phyloP scores from a whole-genome alignment of 2,113 vertebrate genomes.

The Mus musculus region GRCm39 chr8:120844501-120845000 shows the following conservation, averaged over 20 bases:
- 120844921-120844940: not conserved
- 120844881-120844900: not conserved
- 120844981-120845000: not conserved
- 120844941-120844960: not conserved
- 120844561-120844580: not conserved
- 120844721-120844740: not conserved
- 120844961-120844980: not conserved
- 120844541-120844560: not conserved
- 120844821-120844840: not conserved
- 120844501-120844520: not conserved
- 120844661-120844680: not conserved
- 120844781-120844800: not conserved
- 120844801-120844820: not conserved
- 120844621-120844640: not conserved
- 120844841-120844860: not conserved
- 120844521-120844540: not conserved
- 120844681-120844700: not conserved
- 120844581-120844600: not conserved
- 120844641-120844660: not conserved
- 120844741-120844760: not conserved
- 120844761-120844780: not conserved
- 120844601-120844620: not conserved
- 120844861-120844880: not conserved
- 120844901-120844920: not conserved
- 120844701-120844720: not conserved